Evolutionary conservation across 2,888 invertebrate genomes (phyloP).

Genomic region (Agrochola circellaris): DNA sequence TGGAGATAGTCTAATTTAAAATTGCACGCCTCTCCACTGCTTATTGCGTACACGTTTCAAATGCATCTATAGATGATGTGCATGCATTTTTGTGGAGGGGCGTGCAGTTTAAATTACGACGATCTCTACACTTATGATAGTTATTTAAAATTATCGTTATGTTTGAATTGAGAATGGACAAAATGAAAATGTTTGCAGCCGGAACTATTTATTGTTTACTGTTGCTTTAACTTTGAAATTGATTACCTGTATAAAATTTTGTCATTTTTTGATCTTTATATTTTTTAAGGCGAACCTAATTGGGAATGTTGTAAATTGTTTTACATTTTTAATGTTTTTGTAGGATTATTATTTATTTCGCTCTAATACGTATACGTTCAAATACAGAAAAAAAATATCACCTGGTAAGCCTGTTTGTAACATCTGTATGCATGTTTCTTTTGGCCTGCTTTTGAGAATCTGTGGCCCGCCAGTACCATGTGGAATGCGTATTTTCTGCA

Average conservation of each 20-base stretch:
- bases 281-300: background rate
- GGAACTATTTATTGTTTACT: background rate
- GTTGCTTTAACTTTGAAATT: background rate
- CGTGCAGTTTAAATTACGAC: background rate
- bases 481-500: slow-evolving; percentile 98
- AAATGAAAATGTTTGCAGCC: background rate
- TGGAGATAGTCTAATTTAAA: no score
- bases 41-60: background rate
- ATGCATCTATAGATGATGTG: background rate
- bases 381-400: slow-evolving; percentile 72
- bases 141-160: background rate
- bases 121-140: background rate
- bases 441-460: slow-evolving; percentile 98
- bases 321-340: background rate
- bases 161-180: background rate
- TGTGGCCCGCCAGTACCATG: slow-evolving; percentile 98
- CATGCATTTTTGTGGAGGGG: background rate
- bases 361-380: background rate
- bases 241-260: background rate
- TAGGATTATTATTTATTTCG: background rate
- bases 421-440: slow-evolving; percentile 97
- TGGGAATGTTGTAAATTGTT: background rate
- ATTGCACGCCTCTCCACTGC: background rate
- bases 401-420: slow-evolving; percentile 97
- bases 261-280: background rate